phyloP scores from a whole-genome alignment of 2,797 vertebrate genomes.

The Typhlichthys subterraneus region DNA sequence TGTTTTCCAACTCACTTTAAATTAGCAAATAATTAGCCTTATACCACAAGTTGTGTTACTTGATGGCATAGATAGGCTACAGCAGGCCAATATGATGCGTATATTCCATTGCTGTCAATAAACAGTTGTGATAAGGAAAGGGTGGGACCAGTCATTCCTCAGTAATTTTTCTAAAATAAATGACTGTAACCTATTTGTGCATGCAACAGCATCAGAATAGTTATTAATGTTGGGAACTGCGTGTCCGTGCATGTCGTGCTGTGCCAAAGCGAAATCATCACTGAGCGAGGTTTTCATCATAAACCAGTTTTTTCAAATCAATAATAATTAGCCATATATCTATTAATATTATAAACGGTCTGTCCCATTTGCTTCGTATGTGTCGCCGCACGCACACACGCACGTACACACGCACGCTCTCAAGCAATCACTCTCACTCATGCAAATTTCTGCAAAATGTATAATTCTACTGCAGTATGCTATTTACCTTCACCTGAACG shows the following conservation, averaged over 20 bases:
- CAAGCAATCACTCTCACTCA: not conserved
- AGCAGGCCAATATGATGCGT: no score
- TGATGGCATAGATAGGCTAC: conserved; percentile 1
- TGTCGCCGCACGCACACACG: no score
- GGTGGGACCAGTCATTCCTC: conserved; percentile 1
- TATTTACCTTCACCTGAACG: conserved; percentile 12
- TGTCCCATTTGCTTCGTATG: not conserved
- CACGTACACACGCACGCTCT: no score
- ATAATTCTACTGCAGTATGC: not conserved
- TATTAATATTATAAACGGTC: not conserved
- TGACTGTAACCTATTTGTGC: not conserved
- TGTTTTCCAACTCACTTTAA: not conserved
- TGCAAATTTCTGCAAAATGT: not conserved
- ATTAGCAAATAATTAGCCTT: conserved; percentile 1
- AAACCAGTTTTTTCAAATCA: not conserved
- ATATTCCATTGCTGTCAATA: not conserved
- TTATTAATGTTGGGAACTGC: not conserved
- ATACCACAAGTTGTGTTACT: conserved; percentile 50
- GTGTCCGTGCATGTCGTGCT: not conserved
- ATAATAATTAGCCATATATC: no score
- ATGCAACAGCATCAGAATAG: not conserved
- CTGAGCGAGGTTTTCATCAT: not conserved
- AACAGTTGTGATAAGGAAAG: not conserved
- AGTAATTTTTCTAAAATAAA: not conserved
- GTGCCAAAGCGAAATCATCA: not conserved